Base-by-base conservation (phyloP, 92 coral and sea anemone species). In the Parazoanthus swiftii region DNA sequence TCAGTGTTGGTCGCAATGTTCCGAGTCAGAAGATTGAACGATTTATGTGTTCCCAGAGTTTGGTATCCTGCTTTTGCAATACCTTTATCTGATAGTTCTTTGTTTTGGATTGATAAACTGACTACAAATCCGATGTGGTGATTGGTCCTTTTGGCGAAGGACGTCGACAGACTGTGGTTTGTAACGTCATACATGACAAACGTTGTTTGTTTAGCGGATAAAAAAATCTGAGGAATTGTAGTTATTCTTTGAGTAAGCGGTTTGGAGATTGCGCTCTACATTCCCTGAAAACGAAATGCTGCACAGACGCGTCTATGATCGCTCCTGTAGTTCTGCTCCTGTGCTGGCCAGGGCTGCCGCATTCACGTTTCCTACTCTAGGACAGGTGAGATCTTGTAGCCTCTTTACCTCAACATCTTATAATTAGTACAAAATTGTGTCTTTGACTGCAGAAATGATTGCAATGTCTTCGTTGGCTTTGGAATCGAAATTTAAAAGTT, bases 281-380 rank as follows among this genome's bases (percentile, higher is more conserved):
- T 48, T 84, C 66, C 42, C 79, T 84, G 68, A 70, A 63, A 74
- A 37, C 87, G 72, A 74, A 84, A 84, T 71, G 87, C 7, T 33
- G 14, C 87, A 84, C 65, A 72, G 87, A 84, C 43, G 79, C 29
- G 44, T 48, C 11, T 75, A 84, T 6, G 79, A 84, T n/a, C 79
- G 78, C 46, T 71, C 79, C 46, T 71, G 11, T 25, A 46, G 87
- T 33, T 59, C 65, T 71, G 44, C 87, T 2, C 46, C 10, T 11
- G 79, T 84, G 3, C 75, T 84, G 79, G 79, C 65, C 14, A 84
- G 23, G 42, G 46, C 66, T 1, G 39, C 20, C 43, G 10, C 79
- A 15, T 29, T 71, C 25, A 51, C 29, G 16, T 50, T 84, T 68
- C 78, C 43, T 26, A n/a, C 87, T 9, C 66, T 71, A 3, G 29